Evolutionary conservation across 1,140 invertebrate species (phyloP), one percentile per base, ranked within the genome.

Genomic region (Papilio polyxenes): DNA sequence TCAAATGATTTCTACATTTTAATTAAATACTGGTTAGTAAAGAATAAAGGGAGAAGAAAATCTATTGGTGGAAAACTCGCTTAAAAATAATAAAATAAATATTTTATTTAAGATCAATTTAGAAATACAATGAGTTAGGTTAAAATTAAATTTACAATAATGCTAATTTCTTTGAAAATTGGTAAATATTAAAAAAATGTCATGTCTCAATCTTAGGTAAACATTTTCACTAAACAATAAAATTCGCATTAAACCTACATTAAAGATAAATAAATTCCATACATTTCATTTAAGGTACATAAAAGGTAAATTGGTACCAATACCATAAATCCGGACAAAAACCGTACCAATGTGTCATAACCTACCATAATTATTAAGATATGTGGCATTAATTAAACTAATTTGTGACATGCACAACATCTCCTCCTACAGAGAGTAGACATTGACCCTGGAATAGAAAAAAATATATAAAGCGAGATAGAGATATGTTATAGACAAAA

Each of bases 391-490:
- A 31, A 13, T 80, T 88, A 79, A n/a, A n/a, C 53, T 79, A 93
- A 82, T 94, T 92, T 2, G 90, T 92, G 8, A 97, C 96, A 81
- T 96, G 96, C 15, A 99, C 98, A 1, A 98, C 98, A 94, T 99
- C 98, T 23, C 98, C 98, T 62, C 98, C 98, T 9, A 99, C 98
- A 85, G 98, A 99, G 83, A 99, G 97, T 83, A 99, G 95, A 95
- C 98, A 99, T 92, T 99, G 98, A 79, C 97, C 97, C 97, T 98
- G 95, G 78, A 89, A 89, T 79, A 83, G 84, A 83, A 82, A 75
- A 79, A 37, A 51, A 40, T 53, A 20, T 48, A 17, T 44, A 69
- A 17, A 4, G 23, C n/a, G 20, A 44, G 40, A 44, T 44, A 44
- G 40, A 44, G 40, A 44, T 44, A 17, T 44, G 11, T 40, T 2